Base-by-base conservation (phyloP, 2,113 vertebrate genomes). In the Laterallus jamaicensis region DNA sequence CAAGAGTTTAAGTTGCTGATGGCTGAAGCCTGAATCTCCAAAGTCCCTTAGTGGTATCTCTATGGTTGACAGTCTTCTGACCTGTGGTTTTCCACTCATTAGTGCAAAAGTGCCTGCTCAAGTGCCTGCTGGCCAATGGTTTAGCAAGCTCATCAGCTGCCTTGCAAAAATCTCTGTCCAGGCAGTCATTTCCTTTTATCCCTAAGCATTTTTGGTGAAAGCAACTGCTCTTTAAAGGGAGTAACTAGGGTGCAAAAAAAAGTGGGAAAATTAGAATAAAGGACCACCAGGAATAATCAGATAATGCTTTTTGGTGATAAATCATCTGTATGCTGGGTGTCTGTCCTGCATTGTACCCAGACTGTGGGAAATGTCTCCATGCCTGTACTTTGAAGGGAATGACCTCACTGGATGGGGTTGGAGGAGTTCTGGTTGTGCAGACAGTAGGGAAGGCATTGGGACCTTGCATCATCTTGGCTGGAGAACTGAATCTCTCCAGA, bases 381-480 rank as follows among this genome's bases (percentile, higher is more conserved):
- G 63, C 44, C 80, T 63, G 62, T 12, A 15, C 7, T 47, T 4
- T 1, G 7, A 77, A 85, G 74, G 74, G 82, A 59, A 63, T 42
- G 44, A 68, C n/a, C 52, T 68, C n/a, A 25, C 37, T 39, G 35
- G 16, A 8, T 32, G 47, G 49, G 15, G 5, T 20, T 58, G 49
- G n/a, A 73, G 29, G 10, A 14, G 9, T 70, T 70, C 58, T 22
- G 52, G 40, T 37, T 63, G 15, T 71, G 67, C 71, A 81, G 75
- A 56, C 1, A 1, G 49, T 15, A 22, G 20, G 26, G 59, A 86
- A 92, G 52, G 70, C 0, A 9, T 75, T 55, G 71, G 24, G 54
- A 86, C 67, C 91, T 96, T 96, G 91, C 71, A 82, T 91, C 95
- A 95, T 87, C 86, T 59, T 67, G 86, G 42, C 84, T 93, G 95